Evolutionary conservation across 2,113 vertebrate species (phyloP).

Genomic region (Callorhinus ursinus): DNA sequence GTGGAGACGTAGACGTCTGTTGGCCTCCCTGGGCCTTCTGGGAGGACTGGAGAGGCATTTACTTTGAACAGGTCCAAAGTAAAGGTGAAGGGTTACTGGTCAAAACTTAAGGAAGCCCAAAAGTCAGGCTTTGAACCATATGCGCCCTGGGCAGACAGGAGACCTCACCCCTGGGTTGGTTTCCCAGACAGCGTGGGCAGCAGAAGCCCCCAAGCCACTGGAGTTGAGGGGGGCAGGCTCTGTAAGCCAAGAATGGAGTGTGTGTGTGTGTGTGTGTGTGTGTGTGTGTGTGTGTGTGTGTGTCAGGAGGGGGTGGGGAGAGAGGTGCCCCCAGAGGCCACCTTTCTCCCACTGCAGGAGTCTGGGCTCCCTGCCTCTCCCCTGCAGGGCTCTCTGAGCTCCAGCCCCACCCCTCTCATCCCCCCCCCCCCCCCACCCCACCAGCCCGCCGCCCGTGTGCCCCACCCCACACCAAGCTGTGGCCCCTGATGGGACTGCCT

Average conservation of each 20-base stretch:
- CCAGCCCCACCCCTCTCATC: background rate
- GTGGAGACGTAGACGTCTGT: background rate
- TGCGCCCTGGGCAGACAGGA: background rate
- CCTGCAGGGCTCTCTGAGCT: background rate
- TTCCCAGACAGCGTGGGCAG: background rate
- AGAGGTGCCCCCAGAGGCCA: background rate
- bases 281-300: fast-evolving
- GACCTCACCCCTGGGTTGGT: fast-evolving
- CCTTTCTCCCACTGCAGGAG: background rate
- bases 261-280: fast-evolving
- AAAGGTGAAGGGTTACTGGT: background rate
- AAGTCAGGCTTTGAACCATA: background rate
- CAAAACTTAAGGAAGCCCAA: background rate
- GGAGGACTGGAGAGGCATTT: background rate
- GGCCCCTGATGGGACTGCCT: background rate
- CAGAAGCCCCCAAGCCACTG: background rate
- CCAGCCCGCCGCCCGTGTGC: background rate
- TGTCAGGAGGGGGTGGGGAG: fast-evolving
- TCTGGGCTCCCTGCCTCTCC: background rate
- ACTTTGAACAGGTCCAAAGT: background rate
- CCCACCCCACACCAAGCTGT: background rate
- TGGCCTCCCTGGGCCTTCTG: background rate
- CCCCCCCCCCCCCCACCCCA: background rate
- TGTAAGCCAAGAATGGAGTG: background rate
- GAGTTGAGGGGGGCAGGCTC: background rate